These are phyloP conservation scores for Myrmecobius fasciatus DNA, from an alignment of 2,113 vertebrate genomes.

Conservation along the genomic window DNA sequence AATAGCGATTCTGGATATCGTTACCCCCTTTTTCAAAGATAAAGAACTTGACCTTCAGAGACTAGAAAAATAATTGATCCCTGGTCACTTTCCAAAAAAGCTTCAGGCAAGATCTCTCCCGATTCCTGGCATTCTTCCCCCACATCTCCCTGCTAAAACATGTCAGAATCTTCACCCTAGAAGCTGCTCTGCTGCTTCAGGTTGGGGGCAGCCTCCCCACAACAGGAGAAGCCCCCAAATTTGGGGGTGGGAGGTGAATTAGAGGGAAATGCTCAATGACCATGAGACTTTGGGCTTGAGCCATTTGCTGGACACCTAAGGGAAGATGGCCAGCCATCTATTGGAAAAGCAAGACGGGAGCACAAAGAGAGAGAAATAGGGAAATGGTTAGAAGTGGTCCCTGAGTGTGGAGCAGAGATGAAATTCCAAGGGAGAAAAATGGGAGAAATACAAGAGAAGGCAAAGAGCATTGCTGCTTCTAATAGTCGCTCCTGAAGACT, in stretches of 20 bases:
- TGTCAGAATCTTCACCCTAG: background rate
- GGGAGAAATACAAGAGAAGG: background rate
- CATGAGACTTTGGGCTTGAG: background rate
- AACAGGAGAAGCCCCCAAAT: background rate
- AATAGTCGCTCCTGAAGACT: background rate
- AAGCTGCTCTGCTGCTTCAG: background rate
- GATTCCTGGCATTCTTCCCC: background rate
- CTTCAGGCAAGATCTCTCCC: slow-evolving; percentile 10
- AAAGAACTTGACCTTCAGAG: background rate
- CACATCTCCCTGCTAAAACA: background rate
- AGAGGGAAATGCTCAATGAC: background rate
- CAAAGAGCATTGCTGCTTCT: background rate
- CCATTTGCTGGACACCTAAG: background rate
- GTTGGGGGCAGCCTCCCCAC: background rate
- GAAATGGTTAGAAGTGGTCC: background rate
- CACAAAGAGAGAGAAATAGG: background rate
- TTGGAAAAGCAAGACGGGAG: background rate
- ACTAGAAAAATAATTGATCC: background rate
- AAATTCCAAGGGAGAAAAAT: background rate
- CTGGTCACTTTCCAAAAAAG: background rate
- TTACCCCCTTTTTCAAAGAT: background rate
- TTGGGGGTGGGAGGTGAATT: background rate
- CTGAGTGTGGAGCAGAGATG: background rate
- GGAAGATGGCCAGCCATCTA: background rate
- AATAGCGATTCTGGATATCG: background rate